Conservation (phyloP, 2,797 vertebrate species). For the Loris lydekkerianus region DNA sequence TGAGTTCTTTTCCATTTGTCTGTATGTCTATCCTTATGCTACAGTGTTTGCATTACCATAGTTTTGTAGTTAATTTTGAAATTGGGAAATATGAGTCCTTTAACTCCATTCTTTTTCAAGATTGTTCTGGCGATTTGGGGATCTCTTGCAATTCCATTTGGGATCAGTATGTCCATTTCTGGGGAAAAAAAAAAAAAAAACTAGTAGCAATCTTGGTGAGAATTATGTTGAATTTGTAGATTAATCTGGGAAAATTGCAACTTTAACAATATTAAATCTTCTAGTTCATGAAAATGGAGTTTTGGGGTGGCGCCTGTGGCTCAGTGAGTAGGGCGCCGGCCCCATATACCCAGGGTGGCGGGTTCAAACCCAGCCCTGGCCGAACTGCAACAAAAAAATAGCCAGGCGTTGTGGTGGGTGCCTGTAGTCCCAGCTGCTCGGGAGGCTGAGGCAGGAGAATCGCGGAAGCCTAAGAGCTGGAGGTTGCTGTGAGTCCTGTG, state of each 20-base stretch:
- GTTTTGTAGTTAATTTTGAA: conserved; percentile 45
- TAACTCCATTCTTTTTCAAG: conserved; percentile 8
- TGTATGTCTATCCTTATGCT: not conserved
- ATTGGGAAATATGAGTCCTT: not conserved
- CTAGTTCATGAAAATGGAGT: not conserved
- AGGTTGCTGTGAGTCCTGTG: too few relatives aligned
- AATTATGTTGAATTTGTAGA: conserved; percentile 23
- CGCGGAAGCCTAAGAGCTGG: too few relatives aligned
- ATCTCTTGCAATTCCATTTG: conserved; percentile 46
- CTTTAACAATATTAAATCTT: conserved; percentile 25
- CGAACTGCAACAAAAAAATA: too few relatives aligned
- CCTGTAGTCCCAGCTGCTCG: too few relatives aligned
- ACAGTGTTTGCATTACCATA: conserved; percentile 31
- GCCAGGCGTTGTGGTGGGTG: too few relatives aligned
- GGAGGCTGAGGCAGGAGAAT: too few relatives aligned
- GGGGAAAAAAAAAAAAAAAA: not conserved
- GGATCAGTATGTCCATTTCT: not conserved
- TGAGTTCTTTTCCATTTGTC: not conserved
- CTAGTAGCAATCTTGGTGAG: conserved; percentile 48
- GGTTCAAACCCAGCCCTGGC: too few relatives aligned
- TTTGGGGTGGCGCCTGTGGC: not conserved
- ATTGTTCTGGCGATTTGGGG: conserved; percentile 8
- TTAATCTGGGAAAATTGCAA: conserved; percentile 11
- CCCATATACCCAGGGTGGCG: too few relatives aligned
- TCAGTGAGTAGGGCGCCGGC: too few relatives aligned